Conservation (phyloP, 2,113 vertebrate genomes). For the Triplophysa siluroides region DNA sequence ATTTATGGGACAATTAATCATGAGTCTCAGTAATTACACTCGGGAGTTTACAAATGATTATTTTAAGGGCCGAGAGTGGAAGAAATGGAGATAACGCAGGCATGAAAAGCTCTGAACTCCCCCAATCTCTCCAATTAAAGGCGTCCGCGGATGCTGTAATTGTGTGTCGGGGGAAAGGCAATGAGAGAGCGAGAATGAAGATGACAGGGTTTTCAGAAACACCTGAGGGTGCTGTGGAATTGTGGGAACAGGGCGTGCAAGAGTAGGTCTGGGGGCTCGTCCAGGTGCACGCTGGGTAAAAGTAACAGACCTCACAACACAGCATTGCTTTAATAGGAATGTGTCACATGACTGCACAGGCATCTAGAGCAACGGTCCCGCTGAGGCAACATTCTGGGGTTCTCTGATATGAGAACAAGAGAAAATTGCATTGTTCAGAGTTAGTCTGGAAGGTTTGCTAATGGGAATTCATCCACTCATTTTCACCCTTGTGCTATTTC, state of each 20-base stretch:
- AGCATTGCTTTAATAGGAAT: slow-evolving; percentile 61
- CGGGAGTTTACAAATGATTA: slow-evolving; percentile 99
- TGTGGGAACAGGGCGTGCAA: slow-evolving; percentile 64
- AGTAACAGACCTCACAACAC: slow-evolving; percentile 76
- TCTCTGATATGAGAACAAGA: not conserved
- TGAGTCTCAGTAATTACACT: slow-evolving; percentile 98
- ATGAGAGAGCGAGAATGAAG: slow-evolving; percentile 80
- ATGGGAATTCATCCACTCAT: no score
- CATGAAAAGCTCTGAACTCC: slow-evolving; percentile 95
- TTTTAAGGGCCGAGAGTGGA: slow-evolving; percentile 93
- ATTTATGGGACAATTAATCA: slow-evolving; percentile 99
- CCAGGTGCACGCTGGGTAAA: slow-evolving; percentile 87
- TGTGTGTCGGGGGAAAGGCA: slow-evolving; percentile 89
- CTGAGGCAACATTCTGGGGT: not conserved
- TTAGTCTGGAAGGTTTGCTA: slow-evolving; percentile 12
- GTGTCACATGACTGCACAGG: slow-evolving; percentile 59
- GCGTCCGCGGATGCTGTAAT: slow-evolving; percentile 92
- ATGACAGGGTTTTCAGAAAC: slow-evolving; percentile 77
- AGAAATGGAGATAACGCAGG: slow-evolving; percentile 86
- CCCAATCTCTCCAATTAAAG: slow-evolving; percentile 98
- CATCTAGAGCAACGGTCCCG: slow-evolving; percentile 24
- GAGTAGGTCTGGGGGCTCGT: slow-evolving; percentile 75
- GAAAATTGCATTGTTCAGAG: not conserved
- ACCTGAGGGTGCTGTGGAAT: slow-evolving; percentile 81
- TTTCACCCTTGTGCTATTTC: no score